Percentiles rank a stretch among this genome's conserved stretches.
Evolutionary conservation across 2,888 invertebrate genomes (phyloP).

Genomic region (Hirtodrosophila cameraria): DNA sequence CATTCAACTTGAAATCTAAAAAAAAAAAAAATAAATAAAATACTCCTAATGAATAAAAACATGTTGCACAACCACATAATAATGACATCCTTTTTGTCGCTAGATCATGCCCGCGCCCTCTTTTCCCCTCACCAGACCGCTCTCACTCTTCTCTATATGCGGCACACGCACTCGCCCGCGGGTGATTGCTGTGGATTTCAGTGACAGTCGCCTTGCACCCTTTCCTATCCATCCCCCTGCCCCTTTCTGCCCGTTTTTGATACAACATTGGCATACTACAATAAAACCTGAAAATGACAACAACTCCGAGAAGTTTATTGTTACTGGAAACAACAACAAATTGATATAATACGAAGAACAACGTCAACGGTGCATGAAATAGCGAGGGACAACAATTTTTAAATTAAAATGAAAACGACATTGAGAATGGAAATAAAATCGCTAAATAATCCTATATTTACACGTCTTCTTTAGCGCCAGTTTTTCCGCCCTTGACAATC

Average conservation of each 20-base stretch:
- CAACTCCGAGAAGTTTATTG: constrained; percentile 46
- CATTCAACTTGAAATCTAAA: constrained; percentile 52
- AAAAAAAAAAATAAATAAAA: constrained; percentile 25
- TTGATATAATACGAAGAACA: constrained; percentile 14
- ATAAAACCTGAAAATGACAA: constrained; percentile 76
- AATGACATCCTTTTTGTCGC: constrained; percentile 76
- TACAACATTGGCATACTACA: constrained; percentile 44
- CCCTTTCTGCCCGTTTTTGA: constrained; percentile 17
- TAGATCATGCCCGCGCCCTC: constrained; percentile 32
- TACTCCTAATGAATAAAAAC: constrained; percentile 67
- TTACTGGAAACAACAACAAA: constrained; percentile 27
- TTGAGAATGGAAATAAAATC: constrained; percentile 46
- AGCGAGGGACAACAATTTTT: constrained; percentile 57
- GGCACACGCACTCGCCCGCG: constrained; percentile 53
- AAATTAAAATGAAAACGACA: constrained; percentile 67
- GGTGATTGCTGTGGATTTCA: constrained; percentile 51
- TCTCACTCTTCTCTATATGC: constrained; percentile 4
- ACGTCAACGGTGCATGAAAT: constrained; percentile 26
- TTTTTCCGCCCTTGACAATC: constrained; percentile 6
- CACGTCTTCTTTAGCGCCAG: constrained; percentile 35
- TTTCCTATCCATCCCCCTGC: not conserved
- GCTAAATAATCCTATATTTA: constrained; percentile 73
- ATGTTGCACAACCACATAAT: constrained; percentile 78
- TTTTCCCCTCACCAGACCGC: constrained; percentile 1
- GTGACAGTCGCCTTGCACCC: constrained; percentile 34